phyloP scores from a whole-genome alignment of 92 coral and sea anemone genomes.

The Pocillopora meandrina region DNA sequence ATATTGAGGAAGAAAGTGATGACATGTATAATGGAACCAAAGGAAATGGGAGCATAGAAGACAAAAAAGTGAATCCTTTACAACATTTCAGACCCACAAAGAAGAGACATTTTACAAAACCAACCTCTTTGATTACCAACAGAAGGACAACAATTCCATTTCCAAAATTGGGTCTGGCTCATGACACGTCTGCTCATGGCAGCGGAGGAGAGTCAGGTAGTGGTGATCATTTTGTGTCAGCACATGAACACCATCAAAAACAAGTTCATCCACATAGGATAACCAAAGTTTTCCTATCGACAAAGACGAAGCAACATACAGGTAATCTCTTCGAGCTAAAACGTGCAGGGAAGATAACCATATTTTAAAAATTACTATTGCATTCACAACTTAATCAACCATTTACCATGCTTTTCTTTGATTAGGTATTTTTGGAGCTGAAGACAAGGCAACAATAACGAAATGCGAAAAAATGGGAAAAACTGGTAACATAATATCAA shows the following conservation, averaged over 20 bases:
- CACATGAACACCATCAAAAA: not conserved
- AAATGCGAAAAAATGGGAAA: conserved; percentile 63
- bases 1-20: conserved; percentile 17
- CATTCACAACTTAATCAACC: too few species aligned
- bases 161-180: not conserved
- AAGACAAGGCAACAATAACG: conserved; percentile 37
- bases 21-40: not conserved
- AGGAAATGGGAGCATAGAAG: not conserved
- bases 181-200: not conserved
- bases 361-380: not conserved
- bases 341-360: not conserved
- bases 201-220: conserved; percentile 30
- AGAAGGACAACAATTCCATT: conserved; percentile 24
- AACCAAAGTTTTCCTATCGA: not conserved
- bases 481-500: conserved; percentile 42
- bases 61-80: not conserved
- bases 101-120: not conserved
- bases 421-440: conserved; percentile 47
- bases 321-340: not conserved
- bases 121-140: not conserved
- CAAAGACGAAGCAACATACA: not conserved
- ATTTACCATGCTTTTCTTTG: not conserved
- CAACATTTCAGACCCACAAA: not conserved
- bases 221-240: not conserved
- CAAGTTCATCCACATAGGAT: not conserved